phyloP scores from a whole-genome alignment of 2,888 invertebrate species.

The Caenorhabditis macrosperma region DNA sequence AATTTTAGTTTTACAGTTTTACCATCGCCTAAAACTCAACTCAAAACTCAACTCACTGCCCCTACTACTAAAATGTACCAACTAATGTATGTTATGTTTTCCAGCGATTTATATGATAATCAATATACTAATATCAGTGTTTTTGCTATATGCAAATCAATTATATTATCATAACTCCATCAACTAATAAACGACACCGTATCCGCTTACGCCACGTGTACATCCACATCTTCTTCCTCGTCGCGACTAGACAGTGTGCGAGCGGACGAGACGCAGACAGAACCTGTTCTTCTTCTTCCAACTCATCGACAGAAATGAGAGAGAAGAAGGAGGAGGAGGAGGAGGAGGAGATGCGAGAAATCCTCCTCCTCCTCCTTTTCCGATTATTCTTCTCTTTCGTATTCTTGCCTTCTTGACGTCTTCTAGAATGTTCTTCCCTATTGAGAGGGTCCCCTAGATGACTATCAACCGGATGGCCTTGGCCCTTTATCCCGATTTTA shows the following conservation, averaged over 20 bases:
- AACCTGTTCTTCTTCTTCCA: conserved; percentile 52
- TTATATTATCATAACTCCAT: background rate
- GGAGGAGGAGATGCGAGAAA: too few relatives aligned
- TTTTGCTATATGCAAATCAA: background rate
- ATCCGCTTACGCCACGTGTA: conserved; percentile 26
- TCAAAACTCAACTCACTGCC: too few relatives aligned
- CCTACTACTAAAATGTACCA: too few relatives aligned
- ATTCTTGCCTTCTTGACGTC: conserved; percentile 9
- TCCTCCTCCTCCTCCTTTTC: background rate
- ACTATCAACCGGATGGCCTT: background rate
- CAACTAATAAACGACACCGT: conserved; percentile 7
- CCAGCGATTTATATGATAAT: too few relatives aligned
- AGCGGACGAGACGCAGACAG: conserved; percentile 10
- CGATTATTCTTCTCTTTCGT: background rate
- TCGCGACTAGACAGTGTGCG: background rate
- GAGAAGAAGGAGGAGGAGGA: background rate
- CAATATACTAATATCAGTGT: too few relatives aligned
- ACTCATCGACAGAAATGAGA: conserved; percentile 37
- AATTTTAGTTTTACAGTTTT: too few relatives aligned
- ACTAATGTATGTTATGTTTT: too few relatives aligned
- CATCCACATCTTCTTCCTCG: conserved; percentile 21
- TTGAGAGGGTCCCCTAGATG: background rate
- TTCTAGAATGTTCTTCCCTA: background rate
- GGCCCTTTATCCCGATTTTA: too few relatives aligned
- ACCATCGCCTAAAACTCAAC: too few relatives aligned